Base-by-base conservation (phyloP, 2,888 invertebrate genomes). In the Coenonympha glycerion region DNA sequence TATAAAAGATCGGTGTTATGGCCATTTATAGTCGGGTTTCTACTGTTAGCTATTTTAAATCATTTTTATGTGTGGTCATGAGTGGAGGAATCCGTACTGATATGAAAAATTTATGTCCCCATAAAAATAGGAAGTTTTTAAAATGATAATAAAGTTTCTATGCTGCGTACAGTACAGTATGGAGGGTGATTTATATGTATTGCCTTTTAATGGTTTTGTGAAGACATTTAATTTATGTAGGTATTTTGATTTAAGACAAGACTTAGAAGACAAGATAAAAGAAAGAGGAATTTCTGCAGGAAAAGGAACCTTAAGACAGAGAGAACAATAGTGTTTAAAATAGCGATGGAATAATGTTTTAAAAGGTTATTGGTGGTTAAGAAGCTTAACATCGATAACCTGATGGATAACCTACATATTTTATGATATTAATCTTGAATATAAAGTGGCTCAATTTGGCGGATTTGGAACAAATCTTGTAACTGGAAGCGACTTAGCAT, bases 41-140 rank as follows among this genome's bases (percentile, higher is more conserved):
- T 24, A 34, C 34, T 45, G 31, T 49, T 37, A 52, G 37, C 39
- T 44, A 48, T 47, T 47, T 42, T 55, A 47, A 39, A 47, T 39
- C 42, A 52, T 49, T 55, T 52, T 49, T 47, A 52, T 49, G 47
- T 52, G 31, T 42, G 41, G 40, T 46, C 49, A 52, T 28, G 49
- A 49, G 49, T 49, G 39, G 39, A 36, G 49, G 49, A 47, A 49
- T 49, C 46, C 41, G 46, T 52, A 44, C 44, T 30, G 52, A 55
- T 52, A 47, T 47, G 34, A 47, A 37, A 50, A 53, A 49, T 53
- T 55, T 55, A 55, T 55, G 45, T 44, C 42, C 44, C 47, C 44
- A 55, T 55, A 55, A 55, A 53, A 49, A 49, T 47, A 28, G 47
- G 44, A 49, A 36, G 39, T 39, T 44, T 49, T 49, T 36, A 47